Evolutionary conservation across 2,888 invertebrate species (phyloP), one percentile per base, ranked within the genome.

Genomic region (Drosophila neutralis): DNA sequence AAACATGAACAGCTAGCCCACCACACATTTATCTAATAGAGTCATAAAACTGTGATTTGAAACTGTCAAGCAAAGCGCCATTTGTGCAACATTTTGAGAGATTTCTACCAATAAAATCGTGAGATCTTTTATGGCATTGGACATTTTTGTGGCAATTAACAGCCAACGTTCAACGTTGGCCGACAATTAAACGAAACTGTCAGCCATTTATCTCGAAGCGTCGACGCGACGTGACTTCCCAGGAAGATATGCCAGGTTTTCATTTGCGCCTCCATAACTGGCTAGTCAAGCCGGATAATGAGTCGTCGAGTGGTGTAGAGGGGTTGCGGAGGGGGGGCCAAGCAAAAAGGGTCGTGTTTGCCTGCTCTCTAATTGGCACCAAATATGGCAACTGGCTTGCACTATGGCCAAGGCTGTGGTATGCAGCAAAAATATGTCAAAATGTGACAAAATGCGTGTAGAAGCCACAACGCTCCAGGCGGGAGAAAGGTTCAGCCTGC

Each of bases 201-300:
- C 88, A 83, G 87, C 88, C 89, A 91, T 90, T 91, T 90, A 89
- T 86, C 80, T 79, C 82, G 73, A 66, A 72, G 64, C 68, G 57
- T 65, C 67, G 52, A 53, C 64, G 65, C 69, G 72, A 87, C 82
- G 82, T 82, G 84, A 89, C 89, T 89, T 73, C 82, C 81, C 88
- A 83, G 86, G 69, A 88, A 88, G 75, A 61, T 51, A 59, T 74
- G 73, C 71, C 79, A 77, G 83, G 40, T 72, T 89, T 89, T 88
- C 89, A 90, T 90, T 91, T 92, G 91, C 91, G 92, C 91, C 90
- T 86, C 91, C 91, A 91, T 91, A 92, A 91, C 85, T 84, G 91
- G 91, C 80, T 71, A 82, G 61, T 54, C 65, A 7, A 48, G 70
- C 53, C 73, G 56, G 67, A 56, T 82, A 80, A 80, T 78, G 82